Evolutionary conservation across 2,113 vertebrate genomes (phyloP).

Genomic region (Orientallactaga bullata): DNA sequence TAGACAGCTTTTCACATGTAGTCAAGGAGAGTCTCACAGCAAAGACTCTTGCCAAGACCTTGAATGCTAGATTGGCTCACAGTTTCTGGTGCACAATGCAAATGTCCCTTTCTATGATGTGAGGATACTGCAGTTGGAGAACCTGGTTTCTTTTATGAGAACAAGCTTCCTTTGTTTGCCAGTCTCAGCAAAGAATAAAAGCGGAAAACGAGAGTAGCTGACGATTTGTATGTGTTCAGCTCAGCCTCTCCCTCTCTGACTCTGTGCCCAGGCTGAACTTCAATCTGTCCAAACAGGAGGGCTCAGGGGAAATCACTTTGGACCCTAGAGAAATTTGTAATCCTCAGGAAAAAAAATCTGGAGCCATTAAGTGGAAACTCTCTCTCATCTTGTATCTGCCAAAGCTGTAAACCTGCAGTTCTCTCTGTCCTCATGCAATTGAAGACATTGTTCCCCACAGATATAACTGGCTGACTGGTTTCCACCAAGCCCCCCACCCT

Average conservation of each 20-base stretch:
- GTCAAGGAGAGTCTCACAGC: neutral
- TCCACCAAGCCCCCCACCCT: neutral
- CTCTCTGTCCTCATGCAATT: neutral
- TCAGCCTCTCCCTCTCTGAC: neutral
- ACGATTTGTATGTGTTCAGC: slow-evolving; percentile 2
- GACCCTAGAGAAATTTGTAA: neutral
- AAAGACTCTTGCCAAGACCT: neutral
- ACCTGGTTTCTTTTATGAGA: slow-evolving; percentile 20
- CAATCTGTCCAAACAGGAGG: neutral
- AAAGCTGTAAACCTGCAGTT: neutral
- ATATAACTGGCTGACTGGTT: neutral
- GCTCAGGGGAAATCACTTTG: neutral
- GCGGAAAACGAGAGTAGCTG: neutral
- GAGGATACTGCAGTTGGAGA: neutral
- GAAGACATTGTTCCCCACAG: neutral
- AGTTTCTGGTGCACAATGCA: neutral
- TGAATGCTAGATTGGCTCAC: neutral
- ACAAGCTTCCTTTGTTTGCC: slow-evolving; percentile 27
- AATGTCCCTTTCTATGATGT: neutral
- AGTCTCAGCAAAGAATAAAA: slow-evolving; percentile 26
- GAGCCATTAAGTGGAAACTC: neutral
- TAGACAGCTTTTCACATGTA: slow-evolving; percentile 5
- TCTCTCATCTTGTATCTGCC: neutral
- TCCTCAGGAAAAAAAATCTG: neutral
- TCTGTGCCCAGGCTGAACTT: neutral